These are phyloP conservation scores for Sitobion miscanthi DNA, from an alignment of 1,140 invertebrate genomes.

Conservation along the genomic window DNA sequence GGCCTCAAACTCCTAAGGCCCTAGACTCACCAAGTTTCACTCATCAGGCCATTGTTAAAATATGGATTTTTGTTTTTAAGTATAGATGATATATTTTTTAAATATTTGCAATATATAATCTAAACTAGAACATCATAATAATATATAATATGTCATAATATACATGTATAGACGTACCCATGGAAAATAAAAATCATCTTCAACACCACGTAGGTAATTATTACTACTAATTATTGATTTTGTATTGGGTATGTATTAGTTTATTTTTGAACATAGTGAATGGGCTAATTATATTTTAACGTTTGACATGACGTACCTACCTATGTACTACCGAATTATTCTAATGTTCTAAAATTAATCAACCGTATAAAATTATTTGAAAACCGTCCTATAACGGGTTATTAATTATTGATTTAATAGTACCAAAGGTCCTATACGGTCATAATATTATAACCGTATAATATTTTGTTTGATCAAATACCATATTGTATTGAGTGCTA, in stretches of 20 bases:
- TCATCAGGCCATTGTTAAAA: too few relatives aligned
- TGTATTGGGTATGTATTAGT: background rate
- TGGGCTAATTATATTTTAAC: background rate
- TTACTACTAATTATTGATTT: background rate
- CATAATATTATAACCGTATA: background rate
- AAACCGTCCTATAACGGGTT: background rate
- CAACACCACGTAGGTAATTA: background rate
- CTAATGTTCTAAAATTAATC: background rate
- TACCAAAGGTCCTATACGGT: background rate
- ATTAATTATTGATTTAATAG: background rate
- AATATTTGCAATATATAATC: background rate
- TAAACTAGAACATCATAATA: background rate
- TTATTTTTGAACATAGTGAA: background rate
- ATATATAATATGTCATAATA: background rate
- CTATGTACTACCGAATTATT: background rate
- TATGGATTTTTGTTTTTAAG: too few relatives aligned
- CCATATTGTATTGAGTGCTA: background rate
- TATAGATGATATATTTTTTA: too few relatives aligned
- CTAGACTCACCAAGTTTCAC: too few relatives aligned
- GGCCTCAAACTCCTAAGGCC: too few relatives aligned
- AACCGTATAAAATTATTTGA: background rate
- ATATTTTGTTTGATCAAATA: background rate
- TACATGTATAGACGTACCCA: background rate
- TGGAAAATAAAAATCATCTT: background rate
- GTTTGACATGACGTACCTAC: background rate